phyloP scores from a whole-genome alignment of 2,888 invertebrate species.

The Cheilosia soror region DNA sequence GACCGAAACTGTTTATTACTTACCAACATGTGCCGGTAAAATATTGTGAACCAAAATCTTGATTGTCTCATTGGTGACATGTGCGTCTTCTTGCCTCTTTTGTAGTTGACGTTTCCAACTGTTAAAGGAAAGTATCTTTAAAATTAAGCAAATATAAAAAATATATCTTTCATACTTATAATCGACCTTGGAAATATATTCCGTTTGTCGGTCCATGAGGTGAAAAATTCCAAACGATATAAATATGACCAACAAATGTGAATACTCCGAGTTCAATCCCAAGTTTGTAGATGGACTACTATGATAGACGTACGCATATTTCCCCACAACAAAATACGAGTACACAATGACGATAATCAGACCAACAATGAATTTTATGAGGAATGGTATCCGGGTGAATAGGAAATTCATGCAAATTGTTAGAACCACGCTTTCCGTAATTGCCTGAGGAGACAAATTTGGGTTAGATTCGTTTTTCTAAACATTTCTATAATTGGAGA shows the following conservation, averaged over 20 bases:
- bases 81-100: slow-evolving; percentile 93
- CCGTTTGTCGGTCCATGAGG: slow-evolving; percentile 94
- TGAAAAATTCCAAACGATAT: slow-evolving; percentile 91
- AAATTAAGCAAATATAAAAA: slow-evolving; percentile 51
- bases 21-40: slow-evolving; percentile 95
- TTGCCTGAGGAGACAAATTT: slow-evolving; percentile 78
- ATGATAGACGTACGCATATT: slow-evolving; percentile 85
- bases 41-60: slow-evolving; percentile 96
- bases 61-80: slow-evolving; percentile 94
- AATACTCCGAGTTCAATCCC: slow-evolving; percentile 87
- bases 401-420: slow-evolving; percentile 89
- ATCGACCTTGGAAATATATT: slow-evolving; percentile 94
- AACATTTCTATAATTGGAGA: background rate
- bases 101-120: slow-evolving; percentile 89
- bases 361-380: slow-evolving; percentile 91
- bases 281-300: slow-evolving; percentile 89
- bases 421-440: slow-evolving; percentile 85
- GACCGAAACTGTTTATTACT: slow-evolving; percentile 77
- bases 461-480: background rate
- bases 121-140: slow-evolving; percentile 30
- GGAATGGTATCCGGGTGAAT: slow-evolving; percentile 93
- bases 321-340: slow-evolving; percentile 87
- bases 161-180: slow-evolving; percentile 85
- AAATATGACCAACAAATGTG: slow-evolving; percentile 90
- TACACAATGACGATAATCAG: slow-evolving; percentile 87